Base-by-base conservation (phyloP, 2,888 invertebrate species). In the Agrotis segetum region DNA sequence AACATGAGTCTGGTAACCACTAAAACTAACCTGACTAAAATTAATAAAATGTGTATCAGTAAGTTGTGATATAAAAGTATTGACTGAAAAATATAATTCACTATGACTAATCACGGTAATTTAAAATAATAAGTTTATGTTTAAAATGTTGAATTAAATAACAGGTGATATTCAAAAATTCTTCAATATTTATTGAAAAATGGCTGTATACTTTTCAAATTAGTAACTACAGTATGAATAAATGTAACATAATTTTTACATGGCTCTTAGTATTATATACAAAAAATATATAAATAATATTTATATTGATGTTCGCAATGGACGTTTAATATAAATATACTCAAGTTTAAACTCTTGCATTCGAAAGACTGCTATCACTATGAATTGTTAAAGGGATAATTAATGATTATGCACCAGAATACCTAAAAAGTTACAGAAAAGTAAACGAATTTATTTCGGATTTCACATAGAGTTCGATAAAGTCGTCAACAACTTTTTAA, bases 211-310 rank as follows among this genome's bases (percentile, higher is more conserved):
- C 63, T 67, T 66, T 63, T 68, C 71, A 66, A 63, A 66, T 79
- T 76, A 78, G 74, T 66, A 78, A 68, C 68, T 72, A 77, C 77
- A 77, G 55, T 79, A 84, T 77, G 56, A 73, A 77, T 81, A 73
- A 73, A 71, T 61, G 47, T 70, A 72, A 68, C 46, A 64, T 69
- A 65, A 66, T 71, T 71, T 78, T 74, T 84, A 84, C 74, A 84
- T 71, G 62, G 68, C 67, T 66, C 69, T 40, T 78, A 84, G 52
- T 64, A 70, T 60, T 84, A 84, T 84, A 47, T 84, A 84, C 80
- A 84, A 82, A 82, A 76, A 81, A 75, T 67, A 72, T 67, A 82
- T 76, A 75, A 79, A 82, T 74, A n/a, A 64, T 81, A 71, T 79
- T 49, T 76, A 72, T 67, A 68, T 74, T 67, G 58, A 67, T 73